Evolutionary conservation across 2,113 vertebrate species (phyloP).

Genomic region (Eptesicus fuscus): DNA sequence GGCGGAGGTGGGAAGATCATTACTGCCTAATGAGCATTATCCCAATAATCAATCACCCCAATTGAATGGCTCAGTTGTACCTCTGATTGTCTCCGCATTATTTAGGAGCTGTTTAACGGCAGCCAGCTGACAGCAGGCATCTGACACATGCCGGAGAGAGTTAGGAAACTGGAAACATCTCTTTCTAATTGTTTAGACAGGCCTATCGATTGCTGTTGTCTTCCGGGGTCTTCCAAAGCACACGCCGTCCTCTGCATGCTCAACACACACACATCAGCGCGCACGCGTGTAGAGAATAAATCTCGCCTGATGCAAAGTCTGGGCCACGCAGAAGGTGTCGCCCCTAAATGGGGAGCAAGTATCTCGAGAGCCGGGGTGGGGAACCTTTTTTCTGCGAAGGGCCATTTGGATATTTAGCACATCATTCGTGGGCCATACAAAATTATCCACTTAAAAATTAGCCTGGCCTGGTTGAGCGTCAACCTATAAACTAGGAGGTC

Average conservation of each 20-base stretch:
- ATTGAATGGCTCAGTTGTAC: slow-evolving; percentile 77
- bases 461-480: too few species aligned
- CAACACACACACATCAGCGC: neutral
- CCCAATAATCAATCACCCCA: slow-evolving; percentile 79
- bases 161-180: slow-evolving; percentile 64
- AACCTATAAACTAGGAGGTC: too few species aligned
- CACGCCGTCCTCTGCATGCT: neutral
- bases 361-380: too few species aligned
- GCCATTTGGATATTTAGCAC: too few species aligned
- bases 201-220: slow-evolving; percentile 53
- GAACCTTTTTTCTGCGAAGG: too few species aligned
- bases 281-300: neutral
- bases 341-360: neutral
- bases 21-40: slow-evolving; percentile 71
- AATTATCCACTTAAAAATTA: too few species aligned
- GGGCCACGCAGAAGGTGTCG: neutral
- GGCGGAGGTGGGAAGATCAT: neutral
- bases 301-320: neutral
- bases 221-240: slow-evolving; percentile 4
- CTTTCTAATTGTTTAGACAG: slow-evolving; percentile 73
- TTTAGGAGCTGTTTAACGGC: slow-evolving; percentile 78
- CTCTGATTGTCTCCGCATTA: slow-evolving; percentile 78
- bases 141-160: slow-evolving; percentile 65
- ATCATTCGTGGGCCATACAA: too few species aligned
- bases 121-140: slow-evolving; percentile 53